Base-by-base conservation (phyloP, 2,797 vertebrate species). In the Myotis planiceps region DNA sequence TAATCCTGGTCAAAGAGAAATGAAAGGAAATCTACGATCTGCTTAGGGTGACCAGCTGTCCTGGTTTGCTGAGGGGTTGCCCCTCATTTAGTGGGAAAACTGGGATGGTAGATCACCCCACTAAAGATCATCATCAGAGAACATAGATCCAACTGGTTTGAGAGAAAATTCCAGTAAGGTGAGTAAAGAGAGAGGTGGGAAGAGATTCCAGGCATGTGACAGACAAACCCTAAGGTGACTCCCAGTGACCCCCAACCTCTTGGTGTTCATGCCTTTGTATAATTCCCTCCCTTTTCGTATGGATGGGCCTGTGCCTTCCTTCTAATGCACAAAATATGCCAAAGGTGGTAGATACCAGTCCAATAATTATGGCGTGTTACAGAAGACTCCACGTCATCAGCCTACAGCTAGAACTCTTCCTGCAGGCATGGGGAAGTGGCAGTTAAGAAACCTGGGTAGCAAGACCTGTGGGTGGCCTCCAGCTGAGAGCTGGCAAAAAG, bases 311-410 rank as follows among this genome's bases (percentile, higher is more conserved):
- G 16, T 37, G 16, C 39, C 55, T 58, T 93, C 29, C 65, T n/a
- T 86, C 68, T 45, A 79, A 78, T 4, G 19, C 76, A 29, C 9
- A 68, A 37, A 88, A 53, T 2, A 69, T 0, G 2, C 45, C 5
- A 49, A 45, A 80, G 29, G 32, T 23, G 4, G 21, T 7, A 32
- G 47, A 3, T 27, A 42, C 23, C n/a, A 39, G 8, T 21, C 51
- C 3, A 0, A 4, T 16, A 29, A 37, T 7, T 39, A 49, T 0
- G 0, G 9, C 14, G 7, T 9, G 8, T 16, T 45, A 14, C 3
- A 45, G 27, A 75, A 79, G 39, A 39, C 37, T 51, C 80, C 8
- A 3, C 2, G 0, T 29, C 19, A 39, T 32, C 76, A 72, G 18
- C 7, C 8, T 6, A 75, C 32, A 71, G 79, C 49, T 25, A 72